phyloP scores from a whole-genome alignment of 1,140 invertebrate species.

The Phortica variegata region DNA sequence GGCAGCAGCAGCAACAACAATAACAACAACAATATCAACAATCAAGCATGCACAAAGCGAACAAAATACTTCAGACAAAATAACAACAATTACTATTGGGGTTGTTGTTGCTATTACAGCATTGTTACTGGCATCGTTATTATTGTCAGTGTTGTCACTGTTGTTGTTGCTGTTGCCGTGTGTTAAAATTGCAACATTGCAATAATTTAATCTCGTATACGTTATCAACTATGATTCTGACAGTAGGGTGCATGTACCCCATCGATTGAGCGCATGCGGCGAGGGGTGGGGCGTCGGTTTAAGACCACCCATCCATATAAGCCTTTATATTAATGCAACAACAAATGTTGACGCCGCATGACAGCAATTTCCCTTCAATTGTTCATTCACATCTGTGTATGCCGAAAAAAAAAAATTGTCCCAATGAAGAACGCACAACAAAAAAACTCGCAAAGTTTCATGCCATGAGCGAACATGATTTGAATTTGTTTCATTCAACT shows the following conservation, averaged over 20 bases:
- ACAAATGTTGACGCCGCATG: conserved; percentile 20
- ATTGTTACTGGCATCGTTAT: background rate
- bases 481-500: conserved; percentile 1
- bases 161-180: conserved; percentile 24
- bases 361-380: conserved; percentile 51
- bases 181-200: conserved; percentile 51
- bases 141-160: background rate
- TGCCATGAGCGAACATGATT: background rate
- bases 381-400: conserved; percentile 44
- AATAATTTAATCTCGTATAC: conserved; percentile 51
- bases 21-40: too few species aligned
- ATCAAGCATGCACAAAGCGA: too few species aligned
- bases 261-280: conserved; percentile 14
- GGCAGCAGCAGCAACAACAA: too few species aligned
- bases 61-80: too few species aligned
- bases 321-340: conserved; percentile 26
- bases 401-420: conserved; percentile 15
- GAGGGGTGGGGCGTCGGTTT: background rate
- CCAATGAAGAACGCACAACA: background rate
- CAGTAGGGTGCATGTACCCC: conserved; percentile 19
- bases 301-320: conserved; percentile 6
- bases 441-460: background rate
- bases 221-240: conserved; percentile 37
- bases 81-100: too few species aligned
- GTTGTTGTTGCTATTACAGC: background rate